Base-by-base conservation (phyloP, 2,797 vertebrate species). In the Knipowitschia caucasica region DNA sequence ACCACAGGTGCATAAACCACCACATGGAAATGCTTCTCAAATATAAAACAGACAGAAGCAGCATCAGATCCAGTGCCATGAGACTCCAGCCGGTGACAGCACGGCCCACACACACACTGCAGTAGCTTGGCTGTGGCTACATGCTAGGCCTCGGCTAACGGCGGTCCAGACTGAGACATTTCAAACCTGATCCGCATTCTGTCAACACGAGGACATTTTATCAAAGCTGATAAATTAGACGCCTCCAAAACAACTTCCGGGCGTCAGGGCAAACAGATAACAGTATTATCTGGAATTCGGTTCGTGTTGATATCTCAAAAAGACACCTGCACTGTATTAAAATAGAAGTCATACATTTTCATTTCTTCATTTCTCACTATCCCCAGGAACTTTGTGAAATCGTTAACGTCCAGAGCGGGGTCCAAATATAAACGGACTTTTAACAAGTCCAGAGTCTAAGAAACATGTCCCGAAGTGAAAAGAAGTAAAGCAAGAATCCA, bases 141-240 rank as follows among this genome's bases (percentile, higher is more conserved):
- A 71, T 53, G 55, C 75, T 64, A 78, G 81, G 80, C 81, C 82
- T 53, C 42, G 60, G 33, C 59, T 30, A 56, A 59, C 64, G 46
- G 31, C 45, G 47, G 56, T 31, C 5, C 44, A 56, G 33, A 45
- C 25, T 20, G 44, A 25, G 15, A 18, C 4, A 21, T 10, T 38
- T 20, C 40, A 49, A 62, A 73, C 56, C 49, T 1, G 56, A 3
- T 56, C 4, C 17, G 8, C 40, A 23, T 52, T 57, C 14, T 2
- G 2, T 2, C n/a, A 15, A 8, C 17, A 69, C 73, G 3, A 29
- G 23, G 5, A 2, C 7, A 51, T 39, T 25, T 31, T 0, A 3
- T 5, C 25, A 4, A 17, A 30, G 1, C 2, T 1, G 17, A 0
- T 9, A 18, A n/a, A 6, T 1, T 1, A 8, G 0, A 1, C 0